Evolutionary conservation across 2,888 invertebrate species (phyloP), one percentile per base, ranked within the genome.

Genomic region (Acanthopleura granulata): DNA sequence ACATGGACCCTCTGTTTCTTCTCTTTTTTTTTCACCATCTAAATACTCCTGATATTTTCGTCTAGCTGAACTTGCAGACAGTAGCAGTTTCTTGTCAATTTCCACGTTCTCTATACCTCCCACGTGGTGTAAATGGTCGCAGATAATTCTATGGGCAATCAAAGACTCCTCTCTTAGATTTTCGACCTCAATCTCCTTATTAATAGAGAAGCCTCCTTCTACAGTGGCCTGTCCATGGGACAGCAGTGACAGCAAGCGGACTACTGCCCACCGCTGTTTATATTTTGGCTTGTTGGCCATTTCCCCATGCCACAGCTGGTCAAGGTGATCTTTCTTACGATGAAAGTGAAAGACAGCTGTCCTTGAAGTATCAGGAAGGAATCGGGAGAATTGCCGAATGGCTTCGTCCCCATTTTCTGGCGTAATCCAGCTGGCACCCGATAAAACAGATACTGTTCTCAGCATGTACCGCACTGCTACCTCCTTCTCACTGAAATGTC

Each of bases 171-270:
- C 61, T 29, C 61, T 27, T 49, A 74, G 11, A 40, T 76, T 74
- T 12, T 72, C 49, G 15, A 61, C 61, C 22, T 51, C 61, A 1
- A 73, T 66, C 30, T 72, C 57, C 61, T 72, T 74, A 22, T 75
- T 75, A 9, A 75, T 66, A 27, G 74, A 74, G 25, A 74, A 74
- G 16, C 74, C 74, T 3, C 74, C 22, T n/a, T 75, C 77, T 6
- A 75, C 77, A 62, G 49, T 72, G n/a, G 75, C 75, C 72, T 77
- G 75, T n/a, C 75, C 77, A 73, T 75, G 77, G 14, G 73, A 75
- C 49, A 75, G 62, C 14, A 75, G 25, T n/a, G 66, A 27, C 27
- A 77, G 49, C 16, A 66, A 18, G 9, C 49, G 29, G 12, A 78
- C 61, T 14, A 75, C 72, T 57, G 12, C 15, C 76, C 75, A 76